A percentile compares a stretch with the other conserved stretches of the same genome.
Conservation (phyloP, 1,140 invertebrate species). For the Plectrocnemia conspersa region DNA sequence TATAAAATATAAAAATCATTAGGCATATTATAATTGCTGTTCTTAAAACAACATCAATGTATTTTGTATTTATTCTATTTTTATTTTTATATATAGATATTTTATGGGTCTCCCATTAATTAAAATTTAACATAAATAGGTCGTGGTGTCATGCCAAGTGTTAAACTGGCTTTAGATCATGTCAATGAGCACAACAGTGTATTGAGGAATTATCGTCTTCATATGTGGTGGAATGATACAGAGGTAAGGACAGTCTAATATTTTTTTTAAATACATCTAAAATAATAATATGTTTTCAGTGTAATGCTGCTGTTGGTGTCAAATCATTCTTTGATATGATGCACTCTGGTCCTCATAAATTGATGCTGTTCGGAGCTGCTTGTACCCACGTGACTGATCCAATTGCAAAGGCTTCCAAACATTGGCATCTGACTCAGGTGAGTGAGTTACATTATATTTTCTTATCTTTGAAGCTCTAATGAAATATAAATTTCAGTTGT, state of each 20-base stretch:
- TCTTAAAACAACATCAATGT: no score
- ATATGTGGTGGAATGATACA: conserved; percentile 94
- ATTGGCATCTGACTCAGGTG: conserved; percentile 94
- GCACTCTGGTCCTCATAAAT: conserved; percentile 82
- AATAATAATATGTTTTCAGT: conserved; percentile 68
- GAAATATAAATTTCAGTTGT: conserved; percentile 64
- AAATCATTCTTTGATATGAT: conserved; percentile 99
- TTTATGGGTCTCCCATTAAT: neutral
- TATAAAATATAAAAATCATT: conserved; percentile 1
- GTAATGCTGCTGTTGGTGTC: conserved; percentile 95
- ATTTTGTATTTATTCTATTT: neutral
- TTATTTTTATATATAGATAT: conserved; percentile 6
- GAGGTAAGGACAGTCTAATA: conserved; percentile 57
- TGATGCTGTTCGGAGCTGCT: conserved; percentile 94
- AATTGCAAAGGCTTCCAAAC: conserved; percentile 94
- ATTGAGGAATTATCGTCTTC: conserved; percentile 79
- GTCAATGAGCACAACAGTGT: conserved; percentile 85
- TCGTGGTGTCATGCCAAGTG: conserved; percentile 88
- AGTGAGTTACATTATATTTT: neutral
- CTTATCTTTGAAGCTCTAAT: neutral
- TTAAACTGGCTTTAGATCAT: conserved; percentile 85
- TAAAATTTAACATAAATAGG: conserved; percentile 49
- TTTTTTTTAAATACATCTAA: neutral
- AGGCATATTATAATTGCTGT: neutral
- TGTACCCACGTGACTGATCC: conserved; percentile 96